These are phyloP conservation scores for Cotesia typhae DNA, from an alignment of 1,140 invertebrate species.

Conservation along the genomic window DNA sequence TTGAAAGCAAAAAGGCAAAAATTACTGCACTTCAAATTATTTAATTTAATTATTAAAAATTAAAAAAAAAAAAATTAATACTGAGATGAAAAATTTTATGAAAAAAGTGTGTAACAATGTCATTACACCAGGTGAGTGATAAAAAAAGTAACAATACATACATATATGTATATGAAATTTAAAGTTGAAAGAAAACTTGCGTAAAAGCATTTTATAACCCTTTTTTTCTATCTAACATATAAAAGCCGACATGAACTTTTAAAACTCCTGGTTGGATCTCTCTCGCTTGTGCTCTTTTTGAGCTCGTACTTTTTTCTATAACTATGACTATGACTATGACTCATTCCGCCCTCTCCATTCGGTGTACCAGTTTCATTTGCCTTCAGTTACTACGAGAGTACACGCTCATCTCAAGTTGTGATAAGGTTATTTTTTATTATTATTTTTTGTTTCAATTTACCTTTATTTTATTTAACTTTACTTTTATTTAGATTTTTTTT, in stretches of 20 bases:
- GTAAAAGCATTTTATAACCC: conserved; percentile 5
- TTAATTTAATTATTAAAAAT: too few relatives aligned
- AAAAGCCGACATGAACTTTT: conserved; percentile 8
- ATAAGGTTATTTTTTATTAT: conserved; percentile 14
- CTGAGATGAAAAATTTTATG: too few relatives aligned
- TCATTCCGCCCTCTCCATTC: not conserved
- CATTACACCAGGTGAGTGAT: not conserved
- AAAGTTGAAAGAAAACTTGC: conserved; percentile 12
- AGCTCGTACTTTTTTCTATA: not conserved
- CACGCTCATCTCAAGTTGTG: conserved; percentile 14
- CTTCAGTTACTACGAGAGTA: not conserved
- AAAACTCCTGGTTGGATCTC: not conserved
- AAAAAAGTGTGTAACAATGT: too few relatives aligned
- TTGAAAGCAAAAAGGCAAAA: too few relatives aligned
- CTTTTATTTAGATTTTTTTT: too few relatives aligned
- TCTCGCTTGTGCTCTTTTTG: not conserved
- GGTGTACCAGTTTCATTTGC: conserved; percentile 9
- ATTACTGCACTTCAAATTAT: too few relatives aligned
- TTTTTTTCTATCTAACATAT: conserved; percentile 12
- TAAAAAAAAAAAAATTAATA: too few relatives aligned
- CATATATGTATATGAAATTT: not conserved
- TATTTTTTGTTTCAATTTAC: too few relatives aligned
- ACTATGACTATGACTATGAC: not conserved
- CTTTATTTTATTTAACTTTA: too few relatives aligned
- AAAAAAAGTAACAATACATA: not conserved